Conservation (phyloP, 2,888 invertebrate genomes). For the Zootermopsis nevadensis region DNA sequence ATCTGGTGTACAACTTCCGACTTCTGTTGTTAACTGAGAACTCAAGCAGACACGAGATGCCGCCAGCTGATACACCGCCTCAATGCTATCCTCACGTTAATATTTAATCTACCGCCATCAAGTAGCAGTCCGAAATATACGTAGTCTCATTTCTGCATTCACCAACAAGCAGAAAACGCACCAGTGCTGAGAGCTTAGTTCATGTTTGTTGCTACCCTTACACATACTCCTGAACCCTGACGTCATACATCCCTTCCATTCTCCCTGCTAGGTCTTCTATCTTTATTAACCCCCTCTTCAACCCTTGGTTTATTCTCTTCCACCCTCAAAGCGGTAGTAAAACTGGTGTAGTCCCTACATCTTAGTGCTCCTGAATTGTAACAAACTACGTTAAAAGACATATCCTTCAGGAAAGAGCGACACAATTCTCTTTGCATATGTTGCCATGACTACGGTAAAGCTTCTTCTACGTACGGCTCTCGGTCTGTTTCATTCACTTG, state of each 20-base stretch:
- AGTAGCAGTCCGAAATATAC: too few species aligned
- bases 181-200: not conserved
- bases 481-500: not conserved
- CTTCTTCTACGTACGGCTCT: not conserved
- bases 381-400: slow-evolving; percentile 14
- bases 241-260: slow-evolving; percentile 28
- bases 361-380: slow-evolving; percentile 30
- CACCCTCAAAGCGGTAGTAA: slow-evolving; percentile 21
- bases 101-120: too few species aligned
- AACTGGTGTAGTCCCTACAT: slow-evolving; percentile 25
- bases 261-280: slow-evolving; percentile 38
- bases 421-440: not conserved
- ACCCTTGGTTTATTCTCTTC: slow-evolving; percentile 25
- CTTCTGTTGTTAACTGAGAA: too few species aligned
- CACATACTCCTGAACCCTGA: not conserved
- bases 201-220: not conserved
- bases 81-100: too few species aligned
- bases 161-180: too few species aligned
- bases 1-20: too few species aligned
- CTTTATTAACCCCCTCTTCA: slow-evolving; percentile 49
- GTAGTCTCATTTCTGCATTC: too few species aligned
- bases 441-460: not conserved
- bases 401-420: not conserved
- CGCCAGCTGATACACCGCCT: too few species aligned
- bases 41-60: too few species aligned